A percentile compares a stretch with the other conserved stretches of the same genome.
phyloP scores from a whole-genome alignment of 2,888 invertebrate genomes.

The Leptopilina syphax region DNA sequence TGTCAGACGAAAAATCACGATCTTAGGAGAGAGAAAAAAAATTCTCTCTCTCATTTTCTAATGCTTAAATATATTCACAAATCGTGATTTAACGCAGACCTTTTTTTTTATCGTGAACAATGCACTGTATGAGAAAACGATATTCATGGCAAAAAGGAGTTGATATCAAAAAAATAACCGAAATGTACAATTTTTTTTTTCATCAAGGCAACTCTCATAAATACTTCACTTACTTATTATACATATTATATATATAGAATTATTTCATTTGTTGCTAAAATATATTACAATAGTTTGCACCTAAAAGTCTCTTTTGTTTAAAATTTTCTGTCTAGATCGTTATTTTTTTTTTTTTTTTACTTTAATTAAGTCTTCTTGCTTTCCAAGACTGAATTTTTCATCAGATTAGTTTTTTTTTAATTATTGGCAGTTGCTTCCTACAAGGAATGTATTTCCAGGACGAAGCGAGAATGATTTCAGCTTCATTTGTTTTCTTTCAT shows the following conservation, averaged over 20 bases:
- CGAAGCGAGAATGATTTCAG: constrained; percentile 56
- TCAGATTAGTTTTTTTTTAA: constrained; percentile 10
- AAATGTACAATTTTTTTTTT: constrained; percentile 57
- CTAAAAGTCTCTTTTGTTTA: constrained; percentile 24
- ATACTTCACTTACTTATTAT: constrained; percentile 50
- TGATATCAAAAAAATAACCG: constrained; percentile 53
- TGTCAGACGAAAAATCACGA: constrained; percentile 11
- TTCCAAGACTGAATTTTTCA: background rate
- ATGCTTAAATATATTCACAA: background rate
- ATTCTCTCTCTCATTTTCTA: background rate
- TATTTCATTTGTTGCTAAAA: constrained; percentile 46
- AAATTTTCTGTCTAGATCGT: background rate
- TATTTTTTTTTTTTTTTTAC: background rate
- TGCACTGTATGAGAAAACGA: constrained; percentile 28
- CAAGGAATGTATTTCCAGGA: constrained; percentile 71
- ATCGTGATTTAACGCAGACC: constrained; percentile 6
- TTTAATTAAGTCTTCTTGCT: background rate
- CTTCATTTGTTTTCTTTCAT: constrained; percentile 63
- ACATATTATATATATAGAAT: constrained; percentile 51
- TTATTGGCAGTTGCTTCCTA: constrained; percentile 68
- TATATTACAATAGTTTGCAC: constrained; percentile 39
- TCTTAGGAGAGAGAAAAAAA: background rate
- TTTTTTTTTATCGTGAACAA: background rate
- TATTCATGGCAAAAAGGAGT: constrained; percentile 1
- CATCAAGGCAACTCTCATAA: constrained; percentile 58